A percentile compares a stretch with the other conserved stretches of the same genome.
phyloP scores from a whole-genome alignment of 1,140 invertebrate genomes.

The Drosophila lacertosa region DNA sequence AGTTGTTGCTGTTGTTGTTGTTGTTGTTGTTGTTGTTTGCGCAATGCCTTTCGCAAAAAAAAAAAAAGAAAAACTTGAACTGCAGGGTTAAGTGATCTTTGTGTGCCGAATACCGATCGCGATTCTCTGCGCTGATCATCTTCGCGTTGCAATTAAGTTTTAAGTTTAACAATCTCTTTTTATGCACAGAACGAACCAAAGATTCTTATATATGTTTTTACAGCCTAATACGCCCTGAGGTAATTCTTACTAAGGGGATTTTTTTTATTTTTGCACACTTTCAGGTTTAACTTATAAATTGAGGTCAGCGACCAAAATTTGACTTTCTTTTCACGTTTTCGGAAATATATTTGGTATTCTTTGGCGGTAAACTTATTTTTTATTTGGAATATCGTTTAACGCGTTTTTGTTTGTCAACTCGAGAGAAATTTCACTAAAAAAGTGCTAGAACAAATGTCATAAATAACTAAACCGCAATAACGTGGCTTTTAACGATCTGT shows the following conservation, averaged over 20 bases:
- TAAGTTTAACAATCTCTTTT: constrained; percentile 18
- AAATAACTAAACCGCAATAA: constrained; percentile 56
- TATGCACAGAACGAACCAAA: not conserved
- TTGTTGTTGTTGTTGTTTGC: constrained; percentile 10
- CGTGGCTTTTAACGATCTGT: constrained; percentile 54
- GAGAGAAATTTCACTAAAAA: constrained; percentile 59
- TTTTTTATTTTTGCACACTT: constrained; percentile 13
- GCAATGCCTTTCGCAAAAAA: constrained; percentile 43
- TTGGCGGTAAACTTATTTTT: constrained; percentile 26
- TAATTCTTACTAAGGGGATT: not conserved
- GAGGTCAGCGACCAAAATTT: constrained; percentile 51
- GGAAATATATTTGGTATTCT: constrained; percentile 28
- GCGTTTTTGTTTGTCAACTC: constrained; percentile 23
- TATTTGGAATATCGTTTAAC: constrained; percentile 72
- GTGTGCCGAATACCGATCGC: no score
- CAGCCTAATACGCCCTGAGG: not conserved
- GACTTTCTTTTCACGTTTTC: constrained; percentile 60
- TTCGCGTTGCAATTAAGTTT: not conserved
- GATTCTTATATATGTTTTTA: not conserved
- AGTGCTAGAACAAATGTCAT: constrained; percentile 45
- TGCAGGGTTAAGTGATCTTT: constrained; percentile 52
- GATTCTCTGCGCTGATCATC: constrained; percentile 13
- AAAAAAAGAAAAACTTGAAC: constrained; percentile 57
- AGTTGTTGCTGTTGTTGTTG: not conserved
- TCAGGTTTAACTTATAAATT: constrained; percentile 56